Conservation (phyloP, 2,888 invertebrate species). For the Allacma fusca region DNA sequence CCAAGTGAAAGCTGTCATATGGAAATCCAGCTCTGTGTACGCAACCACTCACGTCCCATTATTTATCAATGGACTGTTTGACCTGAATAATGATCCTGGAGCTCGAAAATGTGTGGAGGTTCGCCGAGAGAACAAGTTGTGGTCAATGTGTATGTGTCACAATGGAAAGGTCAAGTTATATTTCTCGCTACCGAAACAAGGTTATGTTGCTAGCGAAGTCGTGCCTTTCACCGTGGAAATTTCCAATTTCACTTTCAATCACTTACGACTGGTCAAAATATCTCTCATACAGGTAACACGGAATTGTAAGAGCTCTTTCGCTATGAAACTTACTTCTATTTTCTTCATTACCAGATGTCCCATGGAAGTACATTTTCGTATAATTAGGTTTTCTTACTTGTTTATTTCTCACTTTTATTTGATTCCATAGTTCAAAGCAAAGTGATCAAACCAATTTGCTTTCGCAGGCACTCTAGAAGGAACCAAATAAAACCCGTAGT, state of each 20-base stretch:
- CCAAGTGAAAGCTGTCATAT: slow-evolving; percentile 12
- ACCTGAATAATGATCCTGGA: slow-evolving; percentile 50
- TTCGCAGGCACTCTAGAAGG: too few relatives aligned
- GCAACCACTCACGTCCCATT: slow-evolving; percentile 47
- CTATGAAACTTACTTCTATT: not conserved
- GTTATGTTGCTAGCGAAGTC: slow-evolving; percentile 31
- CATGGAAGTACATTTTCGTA: too few relatives aligned
- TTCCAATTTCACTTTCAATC: slow-evolving; percentile 40
- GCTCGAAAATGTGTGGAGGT: slow-evolving; percentile 37
- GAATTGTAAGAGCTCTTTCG: too few relatives aligned
- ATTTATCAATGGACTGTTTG: slow-evolving; percentile 51
- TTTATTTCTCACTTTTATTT: too few relatives aligned
- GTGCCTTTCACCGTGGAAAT: slow-evolving; percentile 29
- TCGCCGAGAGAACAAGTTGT: slow-evolving; percentile 34
- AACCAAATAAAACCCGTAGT: too few relatives aligned
- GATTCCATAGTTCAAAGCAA: too few relatives aligned
- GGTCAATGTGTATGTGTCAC: slow-evolving; percentile 43
- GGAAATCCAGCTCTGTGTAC: slow-evolving; percentile 30
- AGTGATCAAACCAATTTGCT: too few relatives aligned
- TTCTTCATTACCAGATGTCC: too few relatives aligned
- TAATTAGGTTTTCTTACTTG: too few relatives aligned
- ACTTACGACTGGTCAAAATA: slow-evolving; percentile 29
- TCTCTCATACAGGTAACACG: slow-evolving; percentile 37
- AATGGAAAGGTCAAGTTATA: slow-evolving; percentile 36
- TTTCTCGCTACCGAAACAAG: slow-evolving; percentile 35